Conservation (phyloP, 2,797 vertebrate species). For the Pipistrellus kuhlii region DNA sequence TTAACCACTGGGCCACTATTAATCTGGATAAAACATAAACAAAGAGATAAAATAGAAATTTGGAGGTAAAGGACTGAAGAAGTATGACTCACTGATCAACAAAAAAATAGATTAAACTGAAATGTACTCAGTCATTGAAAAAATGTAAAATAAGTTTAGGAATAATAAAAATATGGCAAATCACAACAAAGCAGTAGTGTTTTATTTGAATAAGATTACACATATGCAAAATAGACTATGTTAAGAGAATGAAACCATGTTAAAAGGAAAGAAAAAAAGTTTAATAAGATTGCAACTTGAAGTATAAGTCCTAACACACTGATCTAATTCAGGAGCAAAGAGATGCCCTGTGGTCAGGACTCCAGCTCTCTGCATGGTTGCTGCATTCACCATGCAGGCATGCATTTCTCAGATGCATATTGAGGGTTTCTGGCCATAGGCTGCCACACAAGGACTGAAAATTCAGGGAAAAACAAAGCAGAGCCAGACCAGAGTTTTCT, state of each 20-base stretch:
- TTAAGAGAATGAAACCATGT: neutral
- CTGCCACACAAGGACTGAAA: neutral
- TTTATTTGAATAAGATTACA: constrained; percentile 57
- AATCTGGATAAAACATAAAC: constrained; percentile 8
- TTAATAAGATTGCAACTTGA: neutral
- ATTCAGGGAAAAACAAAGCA: neutral
- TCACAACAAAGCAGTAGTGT: constrained; percentile 27
- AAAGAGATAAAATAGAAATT: constrained; percentile 21
- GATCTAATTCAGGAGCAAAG: neutral
- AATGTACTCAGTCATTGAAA: neutral
- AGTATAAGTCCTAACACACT: neutral
- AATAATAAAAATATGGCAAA: constrained; percentile 1
- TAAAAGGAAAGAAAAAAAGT: neutral
- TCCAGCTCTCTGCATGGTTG: neutral
- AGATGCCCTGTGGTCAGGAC: neutral
- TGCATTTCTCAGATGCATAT: neutral
- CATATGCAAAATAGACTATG: neutral
- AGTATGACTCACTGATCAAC: neutral
- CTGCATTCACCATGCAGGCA: fast-evolving
- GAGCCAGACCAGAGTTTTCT: neutral
- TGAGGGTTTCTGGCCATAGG: neutral
- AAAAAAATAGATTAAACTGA: constrained; percentile 14
- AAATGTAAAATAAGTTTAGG: constrained; percentile 46
- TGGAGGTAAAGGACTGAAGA: neutral
- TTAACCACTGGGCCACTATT: neutral